phyloP scores from a whole-genome alignment of 2,113 vertebrate genomes.

The Sorex araneus region DNA sequence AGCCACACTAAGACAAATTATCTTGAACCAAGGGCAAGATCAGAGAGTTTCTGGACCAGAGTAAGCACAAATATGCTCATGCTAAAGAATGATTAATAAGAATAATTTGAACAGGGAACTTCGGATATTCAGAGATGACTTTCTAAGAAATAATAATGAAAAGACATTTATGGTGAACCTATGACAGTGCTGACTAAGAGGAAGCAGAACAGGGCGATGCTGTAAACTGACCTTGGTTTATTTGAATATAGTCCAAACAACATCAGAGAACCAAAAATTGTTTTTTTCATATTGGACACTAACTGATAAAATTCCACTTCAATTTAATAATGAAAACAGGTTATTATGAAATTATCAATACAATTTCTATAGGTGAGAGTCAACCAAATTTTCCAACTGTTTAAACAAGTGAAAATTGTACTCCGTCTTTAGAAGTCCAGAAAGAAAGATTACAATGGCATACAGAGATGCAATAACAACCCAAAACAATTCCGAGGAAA shows the following conservation, averaged over 20 bases:
- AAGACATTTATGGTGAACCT: neutral
- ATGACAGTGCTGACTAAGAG: neutral
- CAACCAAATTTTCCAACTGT: slow-evolving; percentile 84
- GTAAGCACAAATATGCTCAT: neutral
- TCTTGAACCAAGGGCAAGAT: neutral
- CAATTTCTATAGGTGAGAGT: slow-evolving; percentile 75
- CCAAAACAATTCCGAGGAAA: slow-evolving; percentile 85
- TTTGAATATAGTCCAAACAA: neutral
- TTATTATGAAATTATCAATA: slow-evolving; percentile 59
- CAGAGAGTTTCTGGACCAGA: neutral
- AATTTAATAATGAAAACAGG: slow-evolving; percentile 46
- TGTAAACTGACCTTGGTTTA: neutral
- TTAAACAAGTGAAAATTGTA: slow-evolving; percentile 68
- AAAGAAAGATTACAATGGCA: slow-evolving; percentile 81
- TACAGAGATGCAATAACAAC: slow-evolving; percentile 85
- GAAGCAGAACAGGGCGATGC: neutral
- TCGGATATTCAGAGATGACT: slow-evolving; percentile 1
- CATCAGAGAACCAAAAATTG: neutral
- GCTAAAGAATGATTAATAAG: neutral
- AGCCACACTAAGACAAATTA: neutral
- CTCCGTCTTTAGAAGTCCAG: slow-evolving; percentile 73
- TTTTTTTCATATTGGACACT: neutral
- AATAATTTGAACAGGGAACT: too few relatives aligned
- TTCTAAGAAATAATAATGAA: neutral
- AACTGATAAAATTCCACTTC: slow-evolving; percentile 10